phyloP scores from a whole-genome alignment of 2,797 vertebrate species.

The Mormyrus proboscirostris region DNA sequence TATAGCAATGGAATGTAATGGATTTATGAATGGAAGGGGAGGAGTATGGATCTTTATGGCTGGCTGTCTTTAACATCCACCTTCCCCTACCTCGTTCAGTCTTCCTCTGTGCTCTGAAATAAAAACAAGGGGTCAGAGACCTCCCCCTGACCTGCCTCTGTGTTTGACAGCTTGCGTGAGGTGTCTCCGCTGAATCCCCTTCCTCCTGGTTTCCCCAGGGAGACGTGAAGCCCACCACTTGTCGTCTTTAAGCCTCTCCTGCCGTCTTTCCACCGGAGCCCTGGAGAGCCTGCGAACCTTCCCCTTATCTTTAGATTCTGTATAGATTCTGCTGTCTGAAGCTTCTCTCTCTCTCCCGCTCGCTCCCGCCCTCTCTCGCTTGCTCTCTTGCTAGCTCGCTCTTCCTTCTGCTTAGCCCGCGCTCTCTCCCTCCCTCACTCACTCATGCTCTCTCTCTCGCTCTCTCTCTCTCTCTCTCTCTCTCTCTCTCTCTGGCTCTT shows the following conservation, averaged over 20 bases:
- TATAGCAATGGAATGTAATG: slow-evolving; percentile 64
- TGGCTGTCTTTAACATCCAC: slow-evolving; percentile 56
- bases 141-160: slow-evolving; percentile 62
- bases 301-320: slow-evolving; percentile 57
- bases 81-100: slow-evolving; percentile 39
- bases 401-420: slow-evolving; percentile 22
- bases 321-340: slow-evolving; percentile 62
- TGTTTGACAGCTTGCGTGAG: slow-evolving; percentile 57
- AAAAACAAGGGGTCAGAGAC: slow-evolving; percentile 62
- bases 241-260: slow-evolving; percentile 45
- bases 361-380: slow-evolving; percentile 34
- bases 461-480: slow-evolving; percentile 41
- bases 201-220: slow-evolving; percentile 53
- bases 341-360: slow-evolving; percentile 52
- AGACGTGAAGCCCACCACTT: slow-evolving; percentile 49
- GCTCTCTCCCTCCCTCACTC: neutral
- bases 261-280: slow-evolving; percentile 38
- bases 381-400: slow-evolving; percentile 42
- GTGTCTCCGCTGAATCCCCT: slow-evolving; percentile 51
- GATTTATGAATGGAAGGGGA: slow-evolving; percentile 65
- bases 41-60: slow-evolving; percentile 41
- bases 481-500: slow-evolving; percentile 54
- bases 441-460: neutral
- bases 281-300: slow-evolving; percentile 48
- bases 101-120: slow-evolving; percentile 53